Base-by-base conservation (phyloP, 2,113 vertebrate species). In the Psophia crepitans region DNA sequence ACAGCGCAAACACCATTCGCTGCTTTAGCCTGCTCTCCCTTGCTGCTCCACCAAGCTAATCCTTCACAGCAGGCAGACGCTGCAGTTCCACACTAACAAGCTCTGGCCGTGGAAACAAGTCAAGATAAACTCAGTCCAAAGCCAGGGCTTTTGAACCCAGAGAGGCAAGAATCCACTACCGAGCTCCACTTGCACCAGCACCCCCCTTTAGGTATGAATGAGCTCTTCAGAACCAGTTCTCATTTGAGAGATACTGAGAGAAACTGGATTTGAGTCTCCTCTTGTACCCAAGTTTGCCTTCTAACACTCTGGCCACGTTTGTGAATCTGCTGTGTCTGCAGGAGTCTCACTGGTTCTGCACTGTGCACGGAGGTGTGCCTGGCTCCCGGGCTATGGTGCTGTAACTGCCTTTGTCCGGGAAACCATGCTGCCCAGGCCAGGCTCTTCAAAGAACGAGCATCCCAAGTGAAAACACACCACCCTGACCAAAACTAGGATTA, bases 41-140 rank as follows among this genome's bases (percentile, higher is more conserved):
- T 6, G 9, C 80, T 83, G 94, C 83, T 78, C 74, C 92, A 80
- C 75, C 85, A 86, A 22, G 24, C 35, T 75, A 73, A 87, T 68
- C 88, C 88, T 56, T 30, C 73, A 12, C 54, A 20, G 27, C 76
- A 68, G 86, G 76, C 87, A 64, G 75, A 91, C 5, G 7, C 82
- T 54, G 73, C 87, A 22, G n/a, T 51, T 66, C 81, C 84, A 68
- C 76, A 61, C 74, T 5, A 37, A 65, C 54, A 44, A 80, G 58
- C 63, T 57, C 3, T 33, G 54, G 58, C 18, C 39, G 8, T 22
- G 76, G 91, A 89, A 83, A 86, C 19, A 28, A 79, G 91, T 78
- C 94, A 93, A 92, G 64, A 61, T 2, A 91, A 88, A 88, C 37
- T 9, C 37, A 41, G 48, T 7, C 32, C 95, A 33, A 84, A 70